Base-by-base conservation (phyloP, 92 coral and sea anemone genomes). In the Epizoanthus scotinus region DNA sequence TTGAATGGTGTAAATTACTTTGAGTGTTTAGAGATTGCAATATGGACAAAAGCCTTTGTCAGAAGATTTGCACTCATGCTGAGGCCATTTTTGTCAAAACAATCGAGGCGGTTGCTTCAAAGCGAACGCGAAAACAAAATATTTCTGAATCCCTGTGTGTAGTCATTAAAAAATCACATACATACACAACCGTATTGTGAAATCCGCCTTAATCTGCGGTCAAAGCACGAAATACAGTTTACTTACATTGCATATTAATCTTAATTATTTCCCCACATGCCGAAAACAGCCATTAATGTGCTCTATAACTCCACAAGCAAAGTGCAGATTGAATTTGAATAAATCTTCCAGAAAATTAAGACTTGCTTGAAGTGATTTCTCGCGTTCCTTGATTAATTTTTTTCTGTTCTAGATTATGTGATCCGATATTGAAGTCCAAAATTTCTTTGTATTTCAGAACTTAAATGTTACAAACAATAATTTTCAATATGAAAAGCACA, bases 1-100 rank as follows among this genome's bases (percentile, higher is more conserved):
- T 29, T 88, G 87, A 90, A 93, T 90, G 84, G 94, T 82, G 56
- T 89, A 93, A 90, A 90, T 93, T 93, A 84, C 94, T 86, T 50
- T 79, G 89, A 87, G 84, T 87, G 91, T 88, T 67, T 62, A 57
- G 85, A 84, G 64, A 62, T 83, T 79, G 88, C 94, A 62, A 87
- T 74, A 58, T 73, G 78, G 55, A 93, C 91, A 93, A 90, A 73
- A 63, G 78, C 87, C 38, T 73, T 86, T 79, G 88, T 90, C 70
- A 84, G 40, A 5, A 79, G 82, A 71, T 79, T 82, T 78, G 84
- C 67, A 67, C 78, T 88, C 91, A 72, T 63, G 91, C 83, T 72
- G 91, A n/a, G 91, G 70, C 63, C 84, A 68, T 84, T 59, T 83
- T 85, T 79, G 49, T 27, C 81, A 31, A 44, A 54, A 92, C 89